A percentile compares a stretch with the other conserved stretches of the same genome.
Conservation (phyloP, 1,140 invertebrate genomes). For the Ostrea denselamellosa region DNA sequence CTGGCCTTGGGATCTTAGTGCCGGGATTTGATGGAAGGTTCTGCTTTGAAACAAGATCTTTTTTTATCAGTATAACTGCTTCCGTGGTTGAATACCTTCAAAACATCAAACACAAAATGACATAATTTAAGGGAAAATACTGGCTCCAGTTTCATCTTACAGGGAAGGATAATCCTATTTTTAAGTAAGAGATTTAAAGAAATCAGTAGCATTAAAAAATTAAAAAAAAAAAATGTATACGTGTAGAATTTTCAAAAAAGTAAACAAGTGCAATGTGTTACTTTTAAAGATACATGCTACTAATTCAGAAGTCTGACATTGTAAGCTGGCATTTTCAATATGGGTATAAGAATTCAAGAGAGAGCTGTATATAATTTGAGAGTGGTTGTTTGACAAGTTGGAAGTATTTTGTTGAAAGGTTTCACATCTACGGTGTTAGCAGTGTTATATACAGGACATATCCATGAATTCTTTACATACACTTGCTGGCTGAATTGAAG, state of each 20-base stretch:
- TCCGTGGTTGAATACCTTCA: conserved; percentile 32
- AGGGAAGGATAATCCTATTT: not conserved
- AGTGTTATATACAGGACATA: conserved; percentile 4
- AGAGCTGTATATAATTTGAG: not conserved
- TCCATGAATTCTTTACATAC: conserved; percentile 14
- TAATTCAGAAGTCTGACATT: not conserved
- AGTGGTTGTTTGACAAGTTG: conserved; percentile 16
- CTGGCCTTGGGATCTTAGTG: not conserved
- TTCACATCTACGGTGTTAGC: conserved; percentile 10
- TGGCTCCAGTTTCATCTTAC: not conserved
- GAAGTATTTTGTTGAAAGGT: conserved; percentile 34
- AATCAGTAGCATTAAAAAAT: not conserved
- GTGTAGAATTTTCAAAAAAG: not conserved
- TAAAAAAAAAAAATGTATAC: not conserved
- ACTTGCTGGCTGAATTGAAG: not conserved
- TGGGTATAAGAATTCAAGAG: not conserved
- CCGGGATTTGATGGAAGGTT: not conserved
- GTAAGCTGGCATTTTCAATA: not conserved
- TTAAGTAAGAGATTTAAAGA: conserved; percentile 1
- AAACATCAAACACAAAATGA: conserved; percentile 34
- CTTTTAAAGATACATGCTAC: not conserved
- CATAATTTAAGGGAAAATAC: not conserved
- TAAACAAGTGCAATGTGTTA: not conserved
- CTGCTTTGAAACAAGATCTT: conserved; percentile 17
- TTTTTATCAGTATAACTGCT: conserved; percentile 35